These are phyloP conservation scores for Conops quadrifasciatus DNA, from an alignment of 2,888 invertebrate genomes.

Conservation along the genomic window DNA sequence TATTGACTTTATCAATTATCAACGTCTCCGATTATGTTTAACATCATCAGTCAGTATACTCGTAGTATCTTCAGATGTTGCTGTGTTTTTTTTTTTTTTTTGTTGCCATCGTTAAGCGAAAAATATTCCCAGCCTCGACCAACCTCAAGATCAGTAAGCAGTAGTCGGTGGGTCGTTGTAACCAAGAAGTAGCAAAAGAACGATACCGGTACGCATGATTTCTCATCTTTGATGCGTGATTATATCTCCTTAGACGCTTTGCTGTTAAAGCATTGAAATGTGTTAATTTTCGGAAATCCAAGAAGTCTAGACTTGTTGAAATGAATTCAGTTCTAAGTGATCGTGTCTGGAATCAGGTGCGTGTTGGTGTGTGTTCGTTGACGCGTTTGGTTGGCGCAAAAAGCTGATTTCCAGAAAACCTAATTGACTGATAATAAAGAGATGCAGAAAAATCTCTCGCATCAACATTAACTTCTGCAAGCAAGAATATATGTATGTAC, in stretches of 20 bases:
- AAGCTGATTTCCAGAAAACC: not conserved
- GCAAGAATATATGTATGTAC: no score
- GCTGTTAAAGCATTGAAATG: constrained; percentile 31
- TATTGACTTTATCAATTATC: constrained; percentile 25
- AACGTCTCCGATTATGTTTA: constrained; percentile 23
- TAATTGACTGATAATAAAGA: not conserved
- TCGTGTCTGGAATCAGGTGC: not conserved
- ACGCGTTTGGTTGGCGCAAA: no score
- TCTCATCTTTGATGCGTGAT: constrained; percentile 4
- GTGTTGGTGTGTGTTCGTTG: no score
- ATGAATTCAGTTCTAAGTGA: constrained; percentile 1
- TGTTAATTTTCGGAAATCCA: constrained; percentile 39
- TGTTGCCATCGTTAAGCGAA: not conserved
- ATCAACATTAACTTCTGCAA: no score
- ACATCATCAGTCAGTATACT: no score
- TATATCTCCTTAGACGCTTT: not conserved
- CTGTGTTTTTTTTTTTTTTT: not conserved
- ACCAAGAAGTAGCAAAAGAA: no score
- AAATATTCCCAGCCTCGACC: not conserved
- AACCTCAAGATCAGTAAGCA: not conserved
- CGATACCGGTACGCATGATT: constrained; percentile 3
- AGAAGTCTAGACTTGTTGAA: constrained; percentile 37
- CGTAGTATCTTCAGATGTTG: not conserved
- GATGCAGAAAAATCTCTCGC: no score
- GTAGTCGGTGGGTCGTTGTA: no score